phyloP scores from a whole-genome alignment of 2,113 vertebrate species.

The Ciconia boyciana region DNA sequence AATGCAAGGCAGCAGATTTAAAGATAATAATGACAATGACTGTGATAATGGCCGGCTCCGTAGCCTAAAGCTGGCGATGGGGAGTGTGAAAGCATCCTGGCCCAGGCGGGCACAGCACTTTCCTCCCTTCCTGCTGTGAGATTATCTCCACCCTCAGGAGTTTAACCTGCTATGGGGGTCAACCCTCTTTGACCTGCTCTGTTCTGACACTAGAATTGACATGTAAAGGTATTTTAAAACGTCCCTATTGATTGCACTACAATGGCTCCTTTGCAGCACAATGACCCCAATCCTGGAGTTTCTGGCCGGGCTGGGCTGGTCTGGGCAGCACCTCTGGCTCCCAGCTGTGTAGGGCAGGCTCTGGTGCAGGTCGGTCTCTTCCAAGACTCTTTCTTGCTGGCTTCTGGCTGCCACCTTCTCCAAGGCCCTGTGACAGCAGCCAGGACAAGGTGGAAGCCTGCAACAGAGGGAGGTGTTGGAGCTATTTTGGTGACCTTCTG shows the following conservation, averaged over 20 bases:
- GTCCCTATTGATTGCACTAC: background rate
- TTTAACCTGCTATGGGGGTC: constrained; percentile 50
- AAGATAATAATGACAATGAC: constrained; percentile 74
- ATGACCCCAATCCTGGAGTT: background rate
- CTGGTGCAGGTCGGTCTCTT: background rate
- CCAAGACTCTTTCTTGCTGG: background rate
- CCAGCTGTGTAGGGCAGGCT: background rate
- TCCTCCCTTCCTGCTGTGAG: constrained; percentile 57
- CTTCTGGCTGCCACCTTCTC: background rate
- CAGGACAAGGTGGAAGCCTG: background rate
- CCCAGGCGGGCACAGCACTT: constrained; percentile 19
- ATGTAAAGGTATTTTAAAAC: constrained; percentile 39
- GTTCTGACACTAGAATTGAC: constrained; percentile 68
- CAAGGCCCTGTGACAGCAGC: background rate
- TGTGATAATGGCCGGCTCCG: constrained; percentile 65
- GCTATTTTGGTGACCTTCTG: background rate
- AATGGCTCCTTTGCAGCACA: constrained; percentile 31
- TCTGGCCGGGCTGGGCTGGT: background rate
- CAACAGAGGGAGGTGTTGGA: background rate
- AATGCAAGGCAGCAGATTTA: constrained; percentile 65
- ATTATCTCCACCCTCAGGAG: constrained; percentile 64
- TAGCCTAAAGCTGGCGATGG: constrained; percentile 29
- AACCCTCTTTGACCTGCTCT: constrained; percentile 37
- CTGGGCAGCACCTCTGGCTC: background rate
- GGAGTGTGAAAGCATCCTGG: constrained; percentile 34